Base-by-base conservation (phyloP, 2,797 vertebrate genomes). In the Decapterus maruadsi region DNA sequence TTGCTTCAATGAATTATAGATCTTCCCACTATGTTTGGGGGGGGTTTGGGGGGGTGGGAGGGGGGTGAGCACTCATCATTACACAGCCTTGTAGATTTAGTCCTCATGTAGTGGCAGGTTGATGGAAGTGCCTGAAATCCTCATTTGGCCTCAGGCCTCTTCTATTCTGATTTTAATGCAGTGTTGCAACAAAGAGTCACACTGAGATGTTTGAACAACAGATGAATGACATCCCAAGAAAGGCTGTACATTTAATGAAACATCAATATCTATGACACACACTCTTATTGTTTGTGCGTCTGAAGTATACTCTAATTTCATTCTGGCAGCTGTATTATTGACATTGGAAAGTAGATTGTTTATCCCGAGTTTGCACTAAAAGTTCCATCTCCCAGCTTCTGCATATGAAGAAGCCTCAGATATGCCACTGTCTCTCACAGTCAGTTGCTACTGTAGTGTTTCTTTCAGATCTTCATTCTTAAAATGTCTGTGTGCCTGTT, bases 1-100 rank as follows among this genome's bases (percentile, higher is more conserved):
- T 87, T 75, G 65, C 71, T 69, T 75, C 65, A 72, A 88, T 90
- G 73, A 90, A 90, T 91, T 81, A 87, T 89, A 71, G 74, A 89
- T 86, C 78, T 79, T 78, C 68, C 70, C 42, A 76, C 58, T 74
- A 20, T 86, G 77, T 86, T 72, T 82, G 46, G 57, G 22, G 13
- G 64, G 63, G 65, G n/a, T n/a, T n/a, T n/a, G n/a, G n/a, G n/a
- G n/a, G n/a, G n/a, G n/a, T n/a, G n/a, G n/a, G n/a, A n/a, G 68
- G 73, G 67, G 74, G 26, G 73, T 78, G 79, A 75, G 76, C 77
- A 80, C 75, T 86, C 68, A 54, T 91, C 68, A 86, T 85, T 61
- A 75, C 83, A 48, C 59, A 62, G 65, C 43, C 50, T 68, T 85
- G 74, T 62, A 84, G 80, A 84, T 75, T 65, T 58, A 77, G 69